A percentile compares a stretch with the other conserved stretches of the same genome.
Evolutionary conservation across 2,888 invertebrate genomes (phyloP).

Genomic region (Liposcelis brunnea): DNA sequence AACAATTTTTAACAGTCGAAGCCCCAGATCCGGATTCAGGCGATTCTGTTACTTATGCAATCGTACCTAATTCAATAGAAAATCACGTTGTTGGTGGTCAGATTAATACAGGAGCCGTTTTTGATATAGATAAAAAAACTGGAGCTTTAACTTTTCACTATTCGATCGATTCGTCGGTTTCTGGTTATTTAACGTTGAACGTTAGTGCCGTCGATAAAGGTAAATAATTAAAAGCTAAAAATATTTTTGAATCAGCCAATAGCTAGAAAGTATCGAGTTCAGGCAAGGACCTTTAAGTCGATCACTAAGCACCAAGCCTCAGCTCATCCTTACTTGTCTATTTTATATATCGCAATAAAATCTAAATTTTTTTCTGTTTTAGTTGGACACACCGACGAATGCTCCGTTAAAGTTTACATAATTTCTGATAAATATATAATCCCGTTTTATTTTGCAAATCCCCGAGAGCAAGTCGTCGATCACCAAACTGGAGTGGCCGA

Average conservation of each 20-base stretch:
- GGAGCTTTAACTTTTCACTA: conserved; percentile 35
- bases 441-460: conserved; percentile 36
- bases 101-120: conserved; percentile 23
- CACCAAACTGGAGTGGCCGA: conserved; percentile 27
- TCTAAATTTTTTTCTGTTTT: conserved; percentile 16
- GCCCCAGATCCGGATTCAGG: conserved; percentile 37
- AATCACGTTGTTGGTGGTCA: conserved; percentile 20
- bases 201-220: conserved; percentile 35
- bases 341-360: no score
- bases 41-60: conserved; percentile 27
- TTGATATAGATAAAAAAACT: conserved; percentile 26
- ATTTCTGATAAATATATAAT: conserved; percentile 38
- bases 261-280: no score
- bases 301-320: no score
- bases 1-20: conserved; percentile 31
- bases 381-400: conserved; percentile 28
- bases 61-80: conserved; percentile 26
- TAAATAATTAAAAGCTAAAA: no score
- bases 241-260: no score
- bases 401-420: conserved; percentile 37
- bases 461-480: conserved; percentile 21
- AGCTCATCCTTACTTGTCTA: no score
- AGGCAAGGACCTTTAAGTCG: no score
- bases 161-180: conserved; percentile 34
- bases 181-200: conserved; percentile 40